A percentile compares a stretch with the other conserved stretches of the same genome.
These are phyloP conservation scores for Zygogramma bicolorata DNA, from an alignment of 2,888 invertebrate species.

Conservation along the genomic window DNA sequence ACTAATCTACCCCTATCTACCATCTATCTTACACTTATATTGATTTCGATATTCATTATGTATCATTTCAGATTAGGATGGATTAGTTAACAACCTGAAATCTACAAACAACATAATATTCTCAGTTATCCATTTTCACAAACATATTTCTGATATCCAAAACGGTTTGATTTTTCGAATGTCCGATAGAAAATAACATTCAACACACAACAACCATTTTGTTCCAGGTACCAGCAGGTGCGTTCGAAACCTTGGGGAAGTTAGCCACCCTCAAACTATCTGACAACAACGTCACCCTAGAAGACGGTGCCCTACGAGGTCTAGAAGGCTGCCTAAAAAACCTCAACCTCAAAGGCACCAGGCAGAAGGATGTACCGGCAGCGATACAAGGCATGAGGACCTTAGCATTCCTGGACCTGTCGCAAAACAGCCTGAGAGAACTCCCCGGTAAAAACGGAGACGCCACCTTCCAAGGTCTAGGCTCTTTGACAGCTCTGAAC, in stretches of 20 bases:
- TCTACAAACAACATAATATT: too few species aligned
- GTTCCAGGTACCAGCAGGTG: constrained; percentile 82
- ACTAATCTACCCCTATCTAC: too few species aligned
- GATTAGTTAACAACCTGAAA: too few species aligned
- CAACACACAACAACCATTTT: too few species aligned
- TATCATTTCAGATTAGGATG: too few species aligned
- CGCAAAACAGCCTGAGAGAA: constrained; percentile 88
- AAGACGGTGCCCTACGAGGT: constrained; percentile 79
- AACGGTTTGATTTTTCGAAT: too few species aligned
- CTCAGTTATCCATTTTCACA: too few species aligned
- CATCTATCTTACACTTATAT: too few species aligned
- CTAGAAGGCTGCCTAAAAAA: constrained; percentile 87
- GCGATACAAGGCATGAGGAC: constrained; percentile 82
- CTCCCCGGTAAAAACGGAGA: constrained; percentile 76
- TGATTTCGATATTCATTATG: too few species aligned
- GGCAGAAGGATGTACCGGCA: constrained; percentile 83
- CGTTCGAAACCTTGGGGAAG: constrained; percentile 79
- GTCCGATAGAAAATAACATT: too few species aligned
- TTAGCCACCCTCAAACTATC: constrained; percentile 86
- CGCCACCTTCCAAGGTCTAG: constrained; percentile 81
- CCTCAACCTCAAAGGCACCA: constrained; percentile 88
- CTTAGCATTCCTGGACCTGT: constrained; percentile 89
- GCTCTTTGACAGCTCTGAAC: constrained; percentile 87
- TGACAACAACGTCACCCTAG: constrained; percentile 86
- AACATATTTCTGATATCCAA: too few species aligned